Evolutionary conservation across 1,140 invertebrate genomes (phyloP), one percentile per base, ranked within the genome.

Genomic region (Hormaphis cornu): DNA sequence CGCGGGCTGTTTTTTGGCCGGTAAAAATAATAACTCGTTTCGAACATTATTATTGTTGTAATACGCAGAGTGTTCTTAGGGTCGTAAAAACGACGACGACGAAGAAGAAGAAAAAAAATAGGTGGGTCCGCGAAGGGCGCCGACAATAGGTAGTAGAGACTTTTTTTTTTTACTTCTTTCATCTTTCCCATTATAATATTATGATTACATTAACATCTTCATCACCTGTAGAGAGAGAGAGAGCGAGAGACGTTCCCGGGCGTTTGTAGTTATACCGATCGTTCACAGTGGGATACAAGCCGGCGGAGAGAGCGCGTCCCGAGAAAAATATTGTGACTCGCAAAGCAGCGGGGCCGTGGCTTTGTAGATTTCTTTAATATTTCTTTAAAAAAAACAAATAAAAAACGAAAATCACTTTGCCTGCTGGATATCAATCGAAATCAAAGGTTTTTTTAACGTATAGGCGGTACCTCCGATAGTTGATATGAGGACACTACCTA

Each of bases 141-240:
- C 61, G 61, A 66, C 61, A 50, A 66, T 35, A 20, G 61, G 44
- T 10, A n/a, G n/a, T 16, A 18, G 26, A 20, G 30, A 24, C 16
- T 58, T 40, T 40, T 24, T 53, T 14, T 37, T 58, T 42, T 42
- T 26, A 16, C n/a, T 53, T 14, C 24, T 58, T 42, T 42, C 16
- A 16, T 53, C n/a, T 66, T 66, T 48, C 44, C 61, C 61, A 50
- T 66, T 66, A 66, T 35, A 50, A 66, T 66, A 66, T 66, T 66
- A 50, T 66, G 61, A 66, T 66, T 48, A 50, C 61, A 50, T 66
- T 66, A 66, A 66, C 61, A 50, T 66, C 61, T 66, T 48, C 61
- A 66, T 66, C 61, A 33, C 59, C 59, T 63, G 59, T 63, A 46
- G 46, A 4, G 40, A 44, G 10, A 44, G 26, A 63, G 40, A 46